phyloP scores from a whole-genome alignment of 2,113 vertebrate genomes.

The Lichenostomus cassidix region DNA sequence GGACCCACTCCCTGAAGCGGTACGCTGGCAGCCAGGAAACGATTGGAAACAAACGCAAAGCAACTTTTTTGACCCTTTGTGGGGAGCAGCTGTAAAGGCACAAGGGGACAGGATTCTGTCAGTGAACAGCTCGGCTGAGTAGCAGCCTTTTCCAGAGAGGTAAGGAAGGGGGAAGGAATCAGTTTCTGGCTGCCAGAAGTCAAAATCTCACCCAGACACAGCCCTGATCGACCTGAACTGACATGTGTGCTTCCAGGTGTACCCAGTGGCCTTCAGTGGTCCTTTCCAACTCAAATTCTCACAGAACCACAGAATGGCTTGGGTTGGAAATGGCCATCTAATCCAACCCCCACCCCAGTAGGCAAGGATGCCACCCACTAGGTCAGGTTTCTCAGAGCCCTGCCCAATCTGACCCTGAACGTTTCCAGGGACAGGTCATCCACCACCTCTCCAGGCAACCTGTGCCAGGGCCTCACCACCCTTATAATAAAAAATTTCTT shows the following conservation, averaged over 20 bases:
- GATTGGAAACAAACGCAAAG: conserved; percentile 82
- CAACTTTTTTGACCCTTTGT: conserved; percentile 78
- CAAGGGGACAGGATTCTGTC: conserved; percentile 1
- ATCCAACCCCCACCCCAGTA: accelerated
- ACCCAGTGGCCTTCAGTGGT: neutral
- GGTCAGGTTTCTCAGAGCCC: neutral
- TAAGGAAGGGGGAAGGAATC: neutral
- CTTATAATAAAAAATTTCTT: neutral
- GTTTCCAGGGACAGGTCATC: neutral
- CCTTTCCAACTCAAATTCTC: neutral
- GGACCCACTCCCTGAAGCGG: conserved; percentile 85
- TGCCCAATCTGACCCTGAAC: accelerated
- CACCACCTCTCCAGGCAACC: neutral
- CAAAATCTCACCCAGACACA: neutral
- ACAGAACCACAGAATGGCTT: neutral
- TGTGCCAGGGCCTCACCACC: neutral
- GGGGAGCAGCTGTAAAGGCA: conserved; percentile 81
- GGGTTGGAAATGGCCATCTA: neutral
- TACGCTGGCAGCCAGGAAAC: conserved; percentile 87
- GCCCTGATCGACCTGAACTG: neutral
- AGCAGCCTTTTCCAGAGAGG: neutral
- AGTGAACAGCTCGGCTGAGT: neutral
- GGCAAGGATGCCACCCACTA: neutral
- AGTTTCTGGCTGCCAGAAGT: neutral
- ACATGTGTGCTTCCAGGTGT: neutral